A percentile compares a stretch with the other conserved stretches of the same genome.
These are phyloP conservation scores for Cossypha heuglini DNA, from an alignment of 2,797 vertebrate species.

Conservation along the genomic window DNA sequence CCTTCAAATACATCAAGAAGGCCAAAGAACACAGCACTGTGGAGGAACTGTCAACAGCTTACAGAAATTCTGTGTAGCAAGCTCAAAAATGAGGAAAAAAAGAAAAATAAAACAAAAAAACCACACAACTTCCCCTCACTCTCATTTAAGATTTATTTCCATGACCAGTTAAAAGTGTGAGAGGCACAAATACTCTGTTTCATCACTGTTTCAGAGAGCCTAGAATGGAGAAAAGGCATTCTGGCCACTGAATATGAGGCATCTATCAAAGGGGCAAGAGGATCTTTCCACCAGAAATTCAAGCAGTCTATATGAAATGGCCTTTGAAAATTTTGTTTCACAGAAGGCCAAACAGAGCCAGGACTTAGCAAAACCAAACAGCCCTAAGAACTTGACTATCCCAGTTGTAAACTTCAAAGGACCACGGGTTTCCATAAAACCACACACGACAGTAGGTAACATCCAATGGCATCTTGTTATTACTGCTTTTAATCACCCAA, in stretches of 20 bases:
- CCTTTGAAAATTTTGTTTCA: not conserved
- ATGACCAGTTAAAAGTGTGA: not conserved
- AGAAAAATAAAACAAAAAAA: accelerated
- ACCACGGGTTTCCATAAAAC: not conserved
- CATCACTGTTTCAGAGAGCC: not conserved
- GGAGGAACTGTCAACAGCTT: not conserved
- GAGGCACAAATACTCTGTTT: not conserved
- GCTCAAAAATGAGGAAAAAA: not conserved
- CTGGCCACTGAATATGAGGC: not conserved
- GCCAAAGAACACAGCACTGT: not conserved
- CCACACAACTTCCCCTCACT: not conserved
- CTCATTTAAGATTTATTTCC: not conserved
- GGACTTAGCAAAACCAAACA: not conserved
- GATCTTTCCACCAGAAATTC: not conserved
- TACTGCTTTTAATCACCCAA: not conserved
- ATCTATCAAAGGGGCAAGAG: not conserved
- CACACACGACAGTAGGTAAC: not conserved
- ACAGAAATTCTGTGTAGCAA: not conserved
- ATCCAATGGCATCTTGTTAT: not conserved
- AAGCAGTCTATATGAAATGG: not conserved
- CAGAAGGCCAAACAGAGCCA: not conserved
- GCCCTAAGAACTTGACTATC: not conserved
- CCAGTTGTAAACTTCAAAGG: not conserved
- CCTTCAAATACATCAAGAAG: not conserved
- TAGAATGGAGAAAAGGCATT: not conserved